A percentile compares a stretch with the other conserved stretches of the same genome.
Conservation (phyloP, 2,888 invertebrate genomes). For the Eupeodes latifasciatus region DNA sequence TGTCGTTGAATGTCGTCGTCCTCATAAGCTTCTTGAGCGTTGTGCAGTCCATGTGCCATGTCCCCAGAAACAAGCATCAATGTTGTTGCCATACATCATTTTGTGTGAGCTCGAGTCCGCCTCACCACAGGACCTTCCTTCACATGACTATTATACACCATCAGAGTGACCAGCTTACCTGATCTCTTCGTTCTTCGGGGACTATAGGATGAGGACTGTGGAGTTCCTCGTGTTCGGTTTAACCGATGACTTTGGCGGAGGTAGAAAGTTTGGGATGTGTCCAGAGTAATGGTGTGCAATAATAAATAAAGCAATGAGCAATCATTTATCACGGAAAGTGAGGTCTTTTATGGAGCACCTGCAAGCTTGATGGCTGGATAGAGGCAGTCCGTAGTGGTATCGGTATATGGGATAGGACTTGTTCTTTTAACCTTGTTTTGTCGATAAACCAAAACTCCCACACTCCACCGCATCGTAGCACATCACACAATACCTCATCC, state of each 20-base stretch:
- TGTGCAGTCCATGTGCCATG: background rate
- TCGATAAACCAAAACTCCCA: conserved; percentile 32
- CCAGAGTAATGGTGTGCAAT: conserved; percentile 73
- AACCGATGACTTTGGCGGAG: conserved; percentile 38
- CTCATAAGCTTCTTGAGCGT: background rate
- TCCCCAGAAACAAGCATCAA: conserved; percentile 47
- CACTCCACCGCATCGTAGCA: background rate
- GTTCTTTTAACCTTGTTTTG: conserved; percentile 44
- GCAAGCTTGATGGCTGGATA: background rate
- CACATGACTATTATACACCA: conserved; percentile 32
- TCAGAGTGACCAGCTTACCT: conserved; percentile 66
- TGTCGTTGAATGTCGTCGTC: conserved; percentile 33
- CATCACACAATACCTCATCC: no score
- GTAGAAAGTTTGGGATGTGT: conserved; percentile 24
- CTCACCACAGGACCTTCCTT: conserved; percentile 56
- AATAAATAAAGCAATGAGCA: conserved; percentile 76
- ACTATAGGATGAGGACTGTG: background rate
- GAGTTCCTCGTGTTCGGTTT: conserved; percentile 55
- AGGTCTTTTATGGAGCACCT: conserved; percentile 35
- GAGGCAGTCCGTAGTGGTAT: no score
- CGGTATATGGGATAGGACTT: background rate
- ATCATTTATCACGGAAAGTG: conserved; percentile 74
- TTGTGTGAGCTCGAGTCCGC: conserved; percentile 43
- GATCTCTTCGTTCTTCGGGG: background rate
- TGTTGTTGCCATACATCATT: conserved; percentile 59